These are phyloP conservation scores for Chymomyza fuscimana DNA, from an alignment of 2,888 invertebrate species.

Conservation along the genomic window DNA sequence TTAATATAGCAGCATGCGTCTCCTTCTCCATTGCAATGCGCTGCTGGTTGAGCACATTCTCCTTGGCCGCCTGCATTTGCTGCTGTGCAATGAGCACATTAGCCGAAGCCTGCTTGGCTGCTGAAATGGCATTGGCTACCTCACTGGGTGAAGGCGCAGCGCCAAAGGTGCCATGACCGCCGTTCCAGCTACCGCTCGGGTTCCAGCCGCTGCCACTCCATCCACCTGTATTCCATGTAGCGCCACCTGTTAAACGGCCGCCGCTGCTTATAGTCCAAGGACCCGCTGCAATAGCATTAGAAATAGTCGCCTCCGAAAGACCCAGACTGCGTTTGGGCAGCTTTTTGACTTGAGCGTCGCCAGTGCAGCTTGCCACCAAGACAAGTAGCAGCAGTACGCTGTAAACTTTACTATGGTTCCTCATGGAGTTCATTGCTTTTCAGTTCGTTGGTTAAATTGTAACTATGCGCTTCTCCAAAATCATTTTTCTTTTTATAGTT, in stretches of 20 bases:
- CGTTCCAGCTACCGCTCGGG: conserved; percentile 37
- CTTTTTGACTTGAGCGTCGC: conserved; percentile 37
- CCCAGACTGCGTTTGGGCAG: conserved; percentile 69
- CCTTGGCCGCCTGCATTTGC: conserved; percentile 87
- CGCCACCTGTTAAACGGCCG: conserved; percentile 32
- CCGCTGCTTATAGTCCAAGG: conserved; percentile 51
- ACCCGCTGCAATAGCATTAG: conserved; percentile 27
- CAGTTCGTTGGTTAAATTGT: conserved; percentile 13
- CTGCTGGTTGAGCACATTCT: conserved; percentile 86
- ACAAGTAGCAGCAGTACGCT: conserved; percentile 29
- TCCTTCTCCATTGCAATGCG: conserved; percentile 87
- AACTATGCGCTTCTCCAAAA: conserved; percentile 30
- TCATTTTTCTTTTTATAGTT: conserved; percentile 58
- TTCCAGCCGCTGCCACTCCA: conserved; percentile 35
- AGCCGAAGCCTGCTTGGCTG: conserved; percentile 87
- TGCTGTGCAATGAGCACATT: conserved; percentile 87
- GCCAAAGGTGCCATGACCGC: conserved; percentile 31
- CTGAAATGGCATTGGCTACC: conserved; percentile 86
- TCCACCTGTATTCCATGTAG: conserved; percentile 42
- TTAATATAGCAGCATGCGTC: conserved; percentile 84
- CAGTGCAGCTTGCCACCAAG: conserved; percentile 23
- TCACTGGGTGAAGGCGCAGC: conserved; percentile 82
- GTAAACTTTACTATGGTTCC: not conserved
- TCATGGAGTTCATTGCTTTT: conserved; percentile 30
- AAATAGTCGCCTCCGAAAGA: conserved; percentile 42